Percentiles rank a stretch among this genome's conserved stretches.
Conservation (phyloP, 1,140 invertebrate species). For the Homalodisca vitripennis region DNA sequence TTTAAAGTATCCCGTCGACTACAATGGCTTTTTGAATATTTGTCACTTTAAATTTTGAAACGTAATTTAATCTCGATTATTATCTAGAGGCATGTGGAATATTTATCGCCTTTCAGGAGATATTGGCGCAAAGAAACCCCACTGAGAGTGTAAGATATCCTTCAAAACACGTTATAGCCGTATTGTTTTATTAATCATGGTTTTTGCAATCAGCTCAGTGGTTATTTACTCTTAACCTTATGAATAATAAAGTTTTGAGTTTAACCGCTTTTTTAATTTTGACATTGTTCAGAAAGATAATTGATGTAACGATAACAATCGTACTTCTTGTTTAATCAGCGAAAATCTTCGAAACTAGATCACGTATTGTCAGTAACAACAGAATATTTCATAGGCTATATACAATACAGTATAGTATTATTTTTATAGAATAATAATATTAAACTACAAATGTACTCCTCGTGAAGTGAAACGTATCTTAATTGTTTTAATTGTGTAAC, state of each 20-base stretch:
- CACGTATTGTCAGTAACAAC: no score
- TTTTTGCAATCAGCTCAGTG: background rate
- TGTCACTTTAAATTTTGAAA: constrained; percentile 9
- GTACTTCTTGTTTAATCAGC: no score
- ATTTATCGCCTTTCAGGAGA: background rate
- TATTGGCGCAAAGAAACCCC: background rate
- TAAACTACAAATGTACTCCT: no score
- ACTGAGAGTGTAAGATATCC: background rate
- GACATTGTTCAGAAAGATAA: no score
- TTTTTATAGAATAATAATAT: no score
- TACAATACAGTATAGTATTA: no score
- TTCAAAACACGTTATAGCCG: background rate
- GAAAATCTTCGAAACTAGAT: no score
- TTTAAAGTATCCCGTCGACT: background rate
- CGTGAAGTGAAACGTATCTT: no score
- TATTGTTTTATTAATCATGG: background rate
- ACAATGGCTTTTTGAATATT: constrained; percentile 11
- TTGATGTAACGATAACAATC: no score
- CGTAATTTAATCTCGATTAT: constrained; percentile 20
- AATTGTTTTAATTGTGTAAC: no score
- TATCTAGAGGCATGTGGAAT: background rate
- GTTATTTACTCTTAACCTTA: background rate
- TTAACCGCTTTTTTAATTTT: no score
- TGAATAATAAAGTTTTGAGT: background rate
- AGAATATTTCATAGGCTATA: no score